Evolutionary conservation across 2,113 vertebrate genomes (phyloP).

Genomic region (Anoura caudifer): DNA sequence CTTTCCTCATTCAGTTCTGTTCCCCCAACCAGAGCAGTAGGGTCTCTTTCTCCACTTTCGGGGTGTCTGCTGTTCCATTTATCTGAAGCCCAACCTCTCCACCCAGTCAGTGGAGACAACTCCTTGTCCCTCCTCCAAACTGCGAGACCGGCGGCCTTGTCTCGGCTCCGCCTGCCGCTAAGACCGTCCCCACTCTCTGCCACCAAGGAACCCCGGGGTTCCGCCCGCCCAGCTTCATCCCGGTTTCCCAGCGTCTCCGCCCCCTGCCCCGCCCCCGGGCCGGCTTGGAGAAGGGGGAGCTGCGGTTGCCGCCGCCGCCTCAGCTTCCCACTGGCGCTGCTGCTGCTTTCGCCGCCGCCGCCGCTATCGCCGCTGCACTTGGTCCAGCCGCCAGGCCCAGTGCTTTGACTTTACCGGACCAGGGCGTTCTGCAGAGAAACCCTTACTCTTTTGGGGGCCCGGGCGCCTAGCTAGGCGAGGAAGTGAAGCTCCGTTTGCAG

Average conservation of each 20-base stretch:
- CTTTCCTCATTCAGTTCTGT: neutral
- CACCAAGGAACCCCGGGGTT: conserved; percentile 49
- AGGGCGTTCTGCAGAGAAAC: conserved; percentile 43
- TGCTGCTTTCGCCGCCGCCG: neutral
- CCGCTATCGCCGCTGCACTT: conserved; percentile 20
- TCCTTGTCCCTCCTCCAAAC: neutral
- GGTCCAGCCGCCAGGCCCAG: conserved; percentile 56
- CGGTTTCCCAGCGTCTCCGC: conserved; percentile 52
- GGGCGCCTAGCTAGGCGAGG: neutral
- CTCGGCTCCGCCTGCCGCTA: neutral
- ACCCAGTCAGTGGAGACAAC: neutral
- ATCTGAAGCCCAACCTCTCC: neutral
- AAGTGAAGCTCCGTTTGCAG: conserved; percentile 45
- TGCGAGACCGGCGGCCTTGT: neutral
- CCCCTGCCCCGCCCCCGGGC: conserved; percentile 70
- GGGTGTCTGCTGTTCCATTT: neutral
- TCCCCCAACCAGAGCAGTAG: neutral
- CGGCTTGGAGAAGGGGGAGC: conserved; percentile 55
- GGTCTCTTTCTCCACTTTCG: neutral
- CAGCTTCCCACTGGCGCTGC: conserved; percentile 44
- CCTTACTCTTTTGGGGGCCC: conserved; percentile 16
- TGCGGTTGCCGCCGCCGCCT: conserved; percentile 36
- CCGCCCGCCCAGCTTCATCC: neutral
- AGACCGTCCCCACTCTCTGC: neutral
- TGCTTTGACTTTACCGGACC: conserved; percentile 44